Evolutionary conservation across 2,113 vertebrate species (phyloP).

Genomic region (Gopherus evgoodei): DNA sequence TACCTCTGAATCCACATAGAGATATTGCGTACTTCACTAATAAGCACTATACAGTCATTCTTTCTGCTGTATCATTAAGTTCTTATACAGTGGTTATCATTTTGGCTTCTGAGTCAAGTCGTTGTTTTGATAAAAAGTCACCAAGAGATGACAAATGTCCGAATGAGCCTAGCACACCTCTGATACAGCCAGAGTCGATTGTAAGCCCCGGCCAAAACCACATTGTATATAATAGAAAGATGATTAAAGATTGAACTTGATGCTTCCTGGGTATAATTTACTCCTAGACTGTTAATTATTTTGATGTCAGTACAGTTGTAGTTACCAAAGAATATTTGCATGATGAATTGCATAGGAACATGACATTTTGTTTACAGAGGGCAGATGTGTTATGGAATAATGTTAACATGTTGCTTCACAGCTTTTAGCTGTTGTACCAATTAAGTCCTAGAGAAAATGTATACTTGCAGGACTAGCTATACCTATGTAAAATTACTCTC

Average conservation of each 20-base stretch:
- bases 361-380: not conserved
- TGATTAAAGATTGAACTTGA: not conserved
- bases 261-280: not conserved
- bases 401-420: not conserved
- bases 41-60: not conserved
- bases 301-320: not conserved
- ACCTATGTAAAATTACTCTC: not conserved
- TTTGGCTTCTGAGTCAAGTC: not conserved
- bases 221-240: not conserved
- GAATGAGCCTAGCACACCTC: not conserved
- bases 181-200: not conserved
- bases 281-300: constrained; percentile 5
- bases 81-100: not conserved
- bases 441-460: not conserved
- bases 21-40: not conserved
- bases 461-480: not conserved
- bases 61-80: not conserved
- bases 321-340: not conserved
- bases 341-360: not conserved
- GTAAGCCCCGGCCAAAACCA: not conserved
- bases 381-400: not conserved
- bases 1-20: not conserved
- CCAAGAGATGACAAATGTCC: not conserved
- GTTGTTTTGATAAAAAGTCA: not conserved
- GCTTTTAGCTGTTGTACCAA: not conserved